Evolutionary conservation across 2,888 invertebrate genomes (phyloP), one percentile per base, ranked within the genome.

Genomic region (Sussaba pulchella): DNA sequence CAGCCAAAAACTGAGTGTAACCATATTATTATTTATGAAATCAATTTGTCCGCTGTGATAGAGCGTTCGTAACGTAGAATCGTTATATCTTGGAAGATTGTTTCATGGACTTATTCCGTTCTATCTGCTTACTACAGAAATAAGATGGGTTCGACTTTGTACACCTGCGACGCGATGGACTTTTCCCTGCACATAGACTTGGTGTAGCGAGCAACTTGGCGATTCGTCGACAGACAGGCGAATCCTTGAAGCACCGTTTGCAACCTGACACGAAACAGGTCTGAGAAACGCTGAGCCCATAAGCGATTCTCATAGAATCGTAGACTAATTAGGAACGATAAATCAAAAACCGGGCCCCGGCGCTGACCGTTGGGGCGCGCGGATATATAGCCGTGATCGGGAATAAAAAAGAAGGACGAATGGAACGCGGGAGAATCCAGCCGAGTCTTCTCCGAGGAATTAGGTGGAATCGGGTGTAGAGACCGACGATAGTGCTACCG

Each of bases 241-340:
- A n/a, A n/a, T n/a, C 12, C 45, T 17, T 12, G 43, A 45, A 47
- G 45, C n/a, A 26, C 19, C 4, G 14, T 14, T 19, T 39, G 39
- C 31, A 64, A 47, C 45, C 12, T 64, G 45, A 67, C 74, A 80
- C 78, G 74, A 50, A 72, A 82, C 69, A 72, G 63, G 72, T 78
- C 47, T 54, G 72, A 69, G 78, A 82, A 78, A 78, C 63, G 76
- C 67, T 61, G 24, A n/a, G 67, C 57, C 36, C 75, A 63, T 66
- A 21, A 64, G 74, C 54, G 66, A 66, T 66, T 66, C 67, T 45
- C 31, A 77, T 78, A 57, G 87, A 86, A 87, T 87, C 85, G 86
- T 84, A 83, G 84, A 80, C 87, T 89, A 88, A 89, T 90, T 88
- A 89, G 84, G 84, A 83, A 85, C 87, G 85, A 90, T 89, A 89